Conservation (phyloP, 2,113 vertebrate genomes). For the Craseonycteris thonglongyai region DNA sequence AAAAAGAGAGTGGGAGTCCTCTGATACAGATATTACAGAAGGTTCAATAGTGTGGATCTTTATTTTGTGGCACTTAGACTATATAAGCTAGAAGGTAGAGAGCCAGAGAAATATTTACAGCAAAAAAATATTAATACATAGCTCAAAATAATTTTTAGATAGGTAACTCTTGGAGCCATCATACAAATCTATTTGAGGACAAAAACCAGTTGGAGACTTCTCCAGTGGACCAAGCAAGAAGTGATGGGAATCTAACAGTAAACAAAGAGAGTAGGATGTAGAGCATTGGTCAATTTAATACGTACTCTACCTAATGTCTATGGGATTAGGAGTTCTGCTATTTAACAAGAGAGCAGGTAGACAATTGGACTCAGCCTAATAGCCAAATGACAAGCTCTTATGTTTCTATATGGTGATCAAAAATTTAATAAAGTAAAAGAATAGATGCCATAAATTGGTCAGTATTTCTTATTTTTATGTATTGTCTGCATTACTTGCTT, state of each 20-base stretch:
- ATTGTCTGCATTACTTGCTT: not conserved
- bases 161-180: not conserved
- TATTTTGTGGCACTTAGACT: not conserved
- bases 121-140: not conserved
- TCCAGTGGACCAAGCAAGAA: not conserved
- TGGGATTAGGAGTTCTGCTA: not conserved
- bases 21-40: accelerated
- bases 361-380: not conserved
- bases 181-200: not conserved
- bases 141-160: not conserved
- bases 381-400: not conserved
- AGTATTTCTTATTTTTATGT: not conserved
- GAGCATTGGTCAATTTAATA: not conserved
- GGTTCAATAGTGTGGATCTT: accelerated
- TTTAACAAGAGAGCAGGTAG: not conserved
- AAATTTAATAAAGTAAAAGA: not conserved
- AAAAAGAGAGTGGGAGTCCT: accelerated
- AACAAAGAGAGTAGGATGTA: not conserved
- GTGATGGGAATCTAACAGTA: not conserved
- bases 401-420: not conserved
- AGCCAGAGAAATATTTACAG: not conserved
- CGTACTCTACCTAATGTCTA: not conserved
- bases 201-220: accelerated
- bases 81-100: accelerated
- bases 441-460: not conserved